phyloP scores from a whole-genome alignment of 2,797 vertebrate species.

The Molossus alvarezi region DNA sequence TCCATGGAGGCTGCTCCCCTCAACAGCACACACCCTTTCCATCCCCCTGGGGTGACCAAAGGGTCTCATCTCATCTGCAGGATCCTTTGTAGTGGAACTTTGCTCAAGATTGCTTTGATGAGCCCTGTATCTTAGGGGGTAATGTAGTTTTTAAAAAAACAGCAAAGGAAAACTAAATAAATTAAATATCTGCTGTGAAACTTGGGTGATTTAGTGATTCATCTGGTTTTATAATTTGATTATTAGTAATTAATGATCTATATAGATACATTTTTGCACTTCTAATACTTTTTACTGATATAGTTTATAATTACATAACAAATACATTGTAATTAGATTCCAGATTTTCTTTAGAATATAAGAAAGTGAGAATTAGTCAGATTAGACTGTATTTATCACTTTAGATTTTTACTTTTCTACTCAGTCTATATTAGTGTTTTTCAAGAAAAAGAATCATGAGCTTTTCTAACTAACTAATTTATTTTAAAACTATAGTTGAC shows the following conservation, averaged over 20 bases:
- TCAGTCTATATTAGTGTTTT: slow-evolving; percentile 6
- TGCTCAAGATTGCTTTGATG: slow-evolving; percentile 1
- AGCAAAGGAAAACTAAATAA: slow-evolving; percentile 23
- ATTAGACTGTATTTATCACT: slow-evolving; percentile 60
- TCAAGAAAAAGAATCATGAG: background rate
- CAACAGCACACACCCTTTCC: background rate
- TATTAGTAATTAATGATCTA: slow-evolving; percentile 36
- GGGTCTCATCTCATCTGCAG: background rate
- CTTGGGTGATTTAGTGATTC: background rate
- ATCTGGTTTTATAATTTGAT: slow-evolving; percentile 57
- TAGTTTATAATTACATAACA: background rate
- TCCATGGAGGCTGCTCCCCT: background rate
- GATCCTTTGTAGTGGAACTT: background rate
- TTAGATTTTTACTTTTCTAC: slow-evolving; percentile 1
- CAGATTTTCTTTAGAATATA: slow-evolving; percentile 27
- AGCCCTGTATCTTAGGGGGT: background rate
- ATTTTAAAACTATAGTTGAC: background rate
- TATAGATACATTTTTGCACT: background rate
- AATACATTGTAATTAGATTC: background rate
- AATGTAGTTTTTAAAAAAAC: slow-evolving; percentile 41
- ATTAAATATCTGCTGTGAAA: slow-evolving; percentile 50
- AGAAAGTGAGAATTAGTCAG: slow-evolving; percentile 46
- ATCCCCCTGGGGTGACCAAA: background rate
- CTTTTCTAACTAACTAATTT: background rate
- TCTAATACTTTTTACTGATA: slow-evolving; percentile 31